phyloP scores from a whole-genome alignment of 2,797 vertebrate genomes.

The Notamacropus eugenii region DNA sequence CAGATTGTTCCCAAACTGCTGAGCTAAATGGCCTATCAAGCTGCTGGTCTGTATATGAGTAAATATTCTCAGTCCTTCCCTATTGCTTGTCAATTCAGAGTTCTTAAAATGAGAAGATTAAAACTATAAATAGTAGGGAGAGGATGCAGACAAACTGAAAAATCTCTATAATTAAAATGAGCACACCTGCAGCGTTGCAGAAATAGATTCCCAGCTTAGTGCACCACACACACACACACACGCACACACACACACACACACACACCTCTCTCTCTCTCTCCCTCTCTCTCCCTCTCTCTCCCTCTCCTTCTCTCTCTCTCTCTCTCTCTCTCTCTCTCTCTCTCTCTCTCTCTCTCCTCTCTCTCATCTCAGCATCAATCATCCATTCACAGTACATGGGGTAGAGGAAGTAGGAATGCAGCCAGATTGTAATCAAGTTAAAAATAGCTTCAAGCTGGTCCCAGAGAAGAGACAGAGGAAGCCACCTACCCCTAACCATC shows the following conservation, averaged over 20 bases:
- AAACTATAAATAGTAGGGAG: constrained; percentile 53
- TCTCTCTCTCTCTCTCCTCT: no score
- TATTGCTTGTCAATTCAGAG: constrained; percentile 23
- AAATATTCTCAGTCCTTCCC: constrained; percentile 40
- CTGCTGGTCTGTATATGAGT: constrained; percentile 39
- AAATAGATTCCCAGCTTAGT: not conserved
- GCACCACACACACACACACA: not conserved
- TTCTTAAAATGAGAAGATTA: constrained; percentile 15
- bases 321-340: no score
- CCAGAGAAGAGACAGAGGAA: not conserved
- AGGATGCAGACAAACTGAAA: constrained; percentile 5
- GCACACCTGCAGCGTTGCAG: not conserved
- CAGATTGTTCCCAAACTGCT: constrained; percentile 1
- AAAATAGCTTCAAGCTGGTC: not conserved
- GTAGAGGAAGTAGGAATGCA: not conserved
- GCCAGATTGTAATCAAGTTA: constrained; percentile 6
- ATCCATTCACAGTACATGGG: not conserved
- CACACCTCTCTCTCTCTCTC: no score
- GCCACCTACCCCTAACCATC: not conserved
- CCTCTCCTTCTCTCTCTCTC: no score
- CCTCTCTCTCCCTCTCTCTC: no score
- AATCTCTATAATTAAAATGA: constrained; percentile 49
- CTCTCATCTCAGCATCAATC: not conserved
- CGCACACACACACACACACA: no score
- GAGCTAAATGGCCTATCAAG: constrained; percentile 44